Evolutionary conservation across 2,888 invertebrate genomes (phyloP).

Genomic region (Mythimna lalbum): DNA sequence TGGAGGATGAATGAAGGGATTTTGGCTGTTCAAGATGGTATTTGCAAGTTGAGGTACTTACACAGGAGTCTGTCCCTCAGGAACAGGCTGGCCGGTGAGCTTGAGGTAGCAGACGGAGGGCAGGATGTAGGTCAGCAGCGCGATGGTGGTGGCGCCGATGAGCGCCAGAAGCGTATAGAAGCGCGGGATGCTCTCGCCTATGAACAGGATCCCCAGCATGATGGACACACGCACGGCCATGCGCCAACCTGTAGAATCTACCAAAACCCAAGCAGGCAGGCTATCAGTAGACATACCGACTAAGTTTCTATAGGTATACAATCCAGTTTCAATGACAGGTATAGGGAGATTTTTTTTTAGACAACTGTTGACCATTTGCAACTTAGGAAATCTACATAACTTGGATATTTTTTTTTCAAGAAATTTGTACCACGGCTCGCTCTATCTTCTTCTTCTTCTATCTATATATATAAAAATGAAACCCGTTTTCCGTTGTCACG

Average conservation of each 20-base stretch:
- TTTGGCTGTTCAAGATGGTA: no score
- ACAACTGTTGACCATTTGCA: neutral
- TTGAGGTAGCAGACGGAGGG: slow-evolving; percentile 93
- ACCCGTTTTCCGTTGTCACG: no score
- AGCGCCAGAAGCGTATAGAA: slow-evolving; percentile 93
- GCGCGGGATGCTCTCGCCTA: slow-evolving; percentile 92
- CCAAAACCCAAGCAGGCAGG: neutral
- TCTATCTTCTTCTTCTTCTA: no score
- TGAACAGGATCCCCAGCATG: slow-evolving; percentile 91
- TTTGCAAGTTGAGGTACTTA: no score
- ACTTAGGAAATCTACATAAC: neutral
- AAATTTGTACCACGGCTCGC: neutral
- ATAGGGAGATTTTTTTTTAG: neutral
- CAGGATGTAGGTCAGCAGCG: slow-evolving; percentile 92
- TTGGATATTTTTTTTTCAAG: neutral
- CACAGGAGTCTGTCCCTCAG: slow-evolving; percentile 76
- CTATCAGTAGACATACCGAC: no score
- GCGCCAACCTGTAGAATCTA: slow-evolving; percentile 92
- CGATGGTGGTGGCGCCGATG: slow-evolving; percentile 93
- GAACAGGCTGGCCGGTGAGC: slow-evolving; percentile 85
- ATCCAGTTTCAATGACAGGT: neutral
- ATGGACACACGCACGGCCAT: slow-evolving; percentile 90
- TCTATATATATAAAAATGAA: no score
- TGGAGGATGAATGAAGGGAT: no score
- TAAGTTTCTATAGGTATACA: neutral